phyloP scores from a whole-genome alignment of 2,113 vertebrate genomes.

The Melierax canorus region DNA sequence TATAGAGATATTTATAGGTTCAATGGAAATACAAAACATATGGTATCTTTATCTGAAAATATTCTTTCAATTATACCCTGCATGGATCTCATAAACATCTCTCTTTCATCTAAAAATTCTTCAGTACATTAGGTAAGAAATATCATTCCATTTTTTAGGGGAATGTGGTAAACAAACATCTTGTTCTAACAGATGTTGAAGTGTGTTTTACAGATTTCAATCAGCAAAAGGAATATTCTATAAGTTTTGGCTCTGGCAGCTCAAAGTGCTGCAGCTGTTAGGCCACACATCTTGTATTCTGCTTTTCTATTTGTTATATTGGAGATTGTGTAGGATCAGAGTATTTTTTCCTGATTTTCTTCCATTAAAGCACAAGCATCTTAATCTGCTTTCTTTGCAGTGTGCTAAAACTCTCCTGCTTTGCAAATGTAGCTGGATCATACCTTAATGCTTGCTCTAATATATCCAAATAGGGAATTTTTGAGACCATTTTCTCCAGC shows the following conservation, averaged over 20 bases:
- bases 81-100: constrained; percentile 38
- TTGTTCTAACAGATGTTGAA: constrained; percentile 50
- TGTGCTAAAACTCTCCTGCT: background rate
- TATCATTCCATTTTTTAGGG: background rate
- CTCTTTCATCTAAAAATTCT: constrained; percentile 66
- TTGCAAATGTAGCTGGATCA: background rate
- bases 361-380: background rate
- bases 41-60: constrained; percentile 65
- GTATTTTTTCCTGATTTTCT: background rate
- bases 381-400: background rate
- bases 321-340: background rate
- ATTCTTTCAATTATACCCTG: constrained; percentile 58
- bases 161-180: constrained; percentile 48
- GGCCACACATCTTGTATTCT: constrained; percentile 18
- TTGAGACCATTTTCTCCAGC: background rate
- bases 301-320: background rate
- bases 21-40: constrained; percentile 65
- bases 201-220: constrained; percentile 21
- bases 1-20: constrained; percentile 71
- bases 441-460: background rate
- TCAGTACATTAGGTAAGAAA: constrained; percentile 54
- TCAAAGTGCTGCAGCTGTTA: background rate
- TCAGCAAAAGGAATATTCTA: constrained; percentile 7
- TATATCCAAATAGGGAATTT: background rate
- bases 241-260: background rate